Conservation (phyloP, 2,888 invertebrate species). For the Eueremaeus valkanovi region DNA sequence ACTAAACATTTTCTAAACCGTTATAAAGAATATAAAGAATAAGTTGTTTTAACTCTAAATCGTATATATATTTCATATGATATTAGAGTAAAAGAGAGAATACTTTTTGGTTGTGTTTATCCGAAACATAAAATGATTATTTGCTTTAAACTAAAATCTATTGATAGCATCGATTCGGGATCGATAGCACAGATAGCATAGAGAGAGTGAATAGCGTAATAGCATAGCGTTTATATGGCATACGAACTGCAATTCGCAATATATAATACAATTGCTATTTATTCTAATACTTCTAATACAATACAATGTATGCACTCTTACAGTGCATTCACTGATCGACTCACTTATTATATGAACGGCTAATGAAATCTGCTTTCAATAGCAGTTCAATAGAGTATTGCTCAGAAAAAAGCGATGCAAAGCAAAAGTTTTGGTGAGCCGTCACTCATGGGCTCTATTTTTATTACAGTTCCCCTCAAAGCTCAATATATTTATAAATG, state of each 20-base stretch:
- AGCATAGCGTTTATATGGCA: not conserved
- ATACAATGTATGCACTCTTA: not conserved
- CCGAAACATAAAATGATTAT: no score
- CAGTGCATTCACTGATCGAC: constrained; percentile 20
- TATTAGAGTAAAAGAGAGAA: no score
- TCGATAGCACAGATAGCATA: not conserved
- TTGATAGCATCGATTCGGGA: not conserved
- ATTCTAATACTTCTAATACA: no score
- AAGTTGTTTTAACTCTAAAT: not conserved
- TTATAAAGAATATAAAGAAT: not conserved
- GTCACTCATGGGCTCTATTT: constrained; percentile 23
- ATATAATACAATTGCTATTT: not conserved
- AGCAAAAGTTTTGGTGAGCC: not conserved
- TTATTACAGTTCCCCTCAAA: constrained; percentile 30
- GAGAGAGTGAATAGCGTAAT: not conserved
- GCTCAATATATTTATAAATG: constrained; percentile 30
- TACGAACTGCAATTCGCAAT: not conserved
- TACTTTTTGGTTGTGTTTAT: no score
- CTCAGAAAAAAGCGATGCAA: constrained; percentile 12
- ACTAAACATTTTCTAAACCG: not conserved
- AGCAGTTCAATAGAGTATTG: constrained; percentile 10
- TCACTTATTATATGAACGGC: constrained; percentile 4
- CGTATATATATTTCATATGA: no score
- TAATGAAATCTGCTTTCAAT: constrained; percentile 27
- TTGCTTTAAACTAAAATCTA: not conserved